Conservation (phyloP, 2,113 vertebrate genomes). For the Myiozetetes cayanensis region DNA sequence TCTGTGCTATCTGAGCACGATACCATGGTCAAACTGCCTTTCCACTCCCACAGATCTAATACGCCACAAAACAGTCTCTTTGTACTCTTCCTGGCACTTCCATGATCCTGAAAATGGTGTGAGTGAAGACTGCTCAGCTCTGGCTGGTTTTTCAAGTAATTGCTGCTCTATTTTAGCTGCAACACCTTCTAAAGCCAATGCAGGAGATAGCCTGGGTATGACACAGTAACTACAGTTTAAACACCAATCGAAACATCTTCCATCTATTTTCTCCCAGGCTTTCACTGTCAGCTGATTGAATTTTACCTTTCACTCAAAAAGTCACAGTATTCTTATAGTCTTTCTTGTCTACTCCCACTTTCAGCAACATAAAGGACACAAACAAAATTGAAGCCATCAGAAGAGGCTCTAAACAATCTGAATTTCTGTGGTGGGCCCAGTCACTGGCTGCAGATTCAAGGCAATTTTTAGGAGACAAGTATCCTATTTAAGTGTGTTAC, state of each 20-base stretch:
- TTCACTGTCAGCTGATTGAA: background rate
- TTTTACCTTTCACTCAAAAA: background rate
- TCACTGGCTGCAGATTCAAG: background rate
- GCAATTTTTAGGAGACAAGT: background rate
- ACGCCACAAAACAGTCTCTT: conserved; percentile 26
- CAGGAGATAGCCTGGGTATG: background rate
- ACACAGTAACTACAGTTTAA: background rate
- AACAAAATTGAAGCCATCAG: rapidly evolving
- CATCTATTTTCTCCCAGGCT: background rate
- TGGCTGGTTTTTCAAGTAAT: conserved; percentile 12
- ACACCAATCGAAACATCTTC: background rate
- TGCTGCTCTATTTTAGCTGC: background rate
- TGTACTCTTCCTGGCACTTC: background rate
- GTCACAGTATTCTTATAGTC: background rate
- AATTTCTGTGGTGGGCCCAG: background rate
- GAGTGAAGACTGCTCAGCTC: background rate
- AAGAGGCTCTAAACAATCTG: background rate
- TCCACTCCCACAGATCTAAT: conserved; percentile 30
- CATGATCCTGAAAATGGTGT: background rate
- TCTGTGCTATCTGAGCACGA: background rate
- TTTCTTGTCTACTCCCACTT: background rate
- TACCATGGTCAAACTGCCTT: background rate
- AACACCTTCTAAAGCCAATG: background rate
- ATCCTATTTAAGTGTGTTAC: background rate
- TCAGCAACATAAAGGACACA: background rate